Percentiles rank a stretch among this genome's conserved stretches.
Evolutionary conservation across 2,797 vertebrate genomes (phyloP).

Genomic region (Mormyrus proboscirostris): DNA sequence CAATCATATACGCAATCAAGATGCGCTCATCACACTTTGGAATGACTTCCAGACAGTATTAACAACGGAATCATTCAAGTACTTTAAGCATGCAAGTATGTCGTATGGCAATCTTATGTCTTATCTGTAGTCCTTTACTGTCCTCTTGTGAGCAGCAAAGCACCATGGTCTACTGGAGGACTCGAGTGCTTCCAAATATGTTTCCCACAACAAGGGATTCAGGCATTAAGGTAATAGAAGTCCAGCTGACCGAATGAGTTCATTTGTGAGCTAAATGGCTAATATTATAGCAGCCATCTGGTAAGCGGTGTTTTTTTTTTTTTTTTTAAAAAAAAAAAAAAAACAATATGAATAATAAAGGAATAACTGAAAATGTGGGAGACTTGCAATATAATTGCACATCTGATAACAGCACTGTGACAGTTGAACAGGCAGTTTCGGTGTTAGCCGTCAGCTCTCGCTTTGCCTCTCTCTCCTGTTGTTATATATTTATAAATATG

Average conservation of each 20-base stretch:
- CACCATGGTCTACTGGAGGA: slow-evolving; percentile 35
- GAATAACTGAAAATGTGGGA: neutral
- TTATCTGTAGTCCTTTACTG: neutral
- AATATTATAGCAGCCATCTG: neutral
- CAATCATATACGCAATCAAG: neutral
- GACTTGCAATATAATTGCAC: slow-evolving; percentile 34
- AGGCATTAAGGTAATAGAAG: slow-evolving; percentile 41
- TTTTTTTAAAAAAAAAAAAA: neutral
- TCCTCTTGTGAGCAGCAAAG: slow-evolving; percentile 38
- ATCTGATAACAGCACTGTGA: slow-evolving; percentile 46
- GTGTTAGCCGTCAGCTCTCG: slow-evolving; percentile 20
- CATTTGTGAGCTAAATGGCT: neutral
- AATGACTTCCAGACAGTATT: slow-evolving; percentile 49
- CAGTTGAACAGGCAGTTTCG: slow-evolving; percentile 20
- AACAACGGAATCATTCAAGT: slow-evolving; percentile 54
- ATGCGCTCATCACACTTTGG: slow-evolving; percentile 32
- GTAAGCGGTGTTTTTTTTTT: neutral
- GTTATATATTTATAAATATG: slow-evolving; percentile 24
- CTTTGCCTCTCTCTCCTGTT: slow-evolving; percentile 17
- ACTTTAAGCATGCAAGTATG: slow-evolving; percentile 40
- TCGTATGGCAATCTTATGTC: slow-evolving; percentile 16
- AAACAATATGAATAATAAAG: neutral
- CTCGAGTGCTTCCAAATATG: slow-evolving; percentile 45
- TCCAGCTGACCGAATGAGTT: neutral
- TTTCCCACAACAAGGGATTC: slow-evolving; percentile 28